Percentiles rank a stretch among this genome's conserved stretches.
These are phyloP conservation scores for Piezodorus guildinii DNA, from an alignment of 1,140 invertebrate genomes.

Conservation along the genomic window DNA sequence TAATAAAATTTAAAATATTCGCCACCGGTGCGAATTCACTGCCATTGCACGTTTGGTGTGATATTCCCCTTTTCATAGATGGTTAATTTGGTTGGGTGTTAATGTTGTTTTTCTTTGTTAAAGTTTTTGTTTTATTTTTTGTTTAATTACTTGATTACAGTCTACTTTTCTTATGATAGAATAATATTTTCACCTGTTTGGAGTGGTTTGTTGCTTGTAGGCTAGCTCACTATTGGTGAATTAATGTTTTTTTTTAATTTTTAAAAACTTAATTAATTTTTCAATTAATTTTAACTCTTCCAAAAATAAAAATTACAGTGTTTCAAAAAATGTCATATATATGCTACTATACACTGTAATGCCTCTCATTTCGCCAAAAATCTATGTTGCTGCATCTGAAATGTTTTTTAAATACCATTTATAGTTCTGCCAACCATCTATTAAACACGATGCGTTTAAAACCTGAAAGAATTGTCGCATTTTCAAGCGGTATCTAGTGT, in stretches of 20 bases:
- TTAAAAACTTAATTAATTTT: conserved; percentile 8
- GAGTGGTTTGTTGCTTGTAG: conserved; percentile 27
- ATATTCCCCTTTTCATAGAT: conserved; percentile 15
- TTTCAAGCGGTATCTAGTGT: too few relatives aligned
- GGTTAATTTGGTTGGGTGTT: conserved; percentile 26
- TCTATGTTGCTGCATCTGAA: conserved; percentile 1
- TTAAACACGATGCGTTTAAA: too few relatives aligned
- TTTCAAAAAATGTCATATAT: background rate
- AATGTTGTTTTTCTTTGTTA: conserved; percentile 21
- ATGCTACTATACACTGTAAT: background rate
- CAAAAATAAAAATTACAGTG: background rate
- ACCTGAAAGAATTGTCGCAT: too few relatives aligned
- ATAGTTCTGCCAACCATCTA: background rate
- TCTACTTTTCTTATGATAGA: conserved; percentile 19
- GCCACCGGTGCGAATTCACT: conserved; percentile 1
- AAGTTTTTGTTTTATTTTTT: conserved; percentile 14
- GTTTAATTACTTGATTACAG: conserved; percentile 11
- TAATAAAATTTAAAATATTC: conserved; percentile 8
- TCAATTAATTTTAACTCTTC: conserved; percentile 10
- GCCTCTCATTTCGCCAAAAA: background rate
- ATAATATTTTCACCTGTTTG: conserved; percentile 22
- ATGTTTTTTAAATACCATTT: background rate
- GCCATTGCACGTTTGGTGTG: conserved; percentile 26
- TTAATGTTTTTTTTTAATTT: conserved; percentile 17
- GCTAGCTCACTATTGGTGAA: conserved; percentile 22